Evolutionary conservation across 2,797 vertebrate genomes (phyloP), one percentile per base, ranked within the genome.

Genomic region (Hephaestus fuliginosus): DNA sequence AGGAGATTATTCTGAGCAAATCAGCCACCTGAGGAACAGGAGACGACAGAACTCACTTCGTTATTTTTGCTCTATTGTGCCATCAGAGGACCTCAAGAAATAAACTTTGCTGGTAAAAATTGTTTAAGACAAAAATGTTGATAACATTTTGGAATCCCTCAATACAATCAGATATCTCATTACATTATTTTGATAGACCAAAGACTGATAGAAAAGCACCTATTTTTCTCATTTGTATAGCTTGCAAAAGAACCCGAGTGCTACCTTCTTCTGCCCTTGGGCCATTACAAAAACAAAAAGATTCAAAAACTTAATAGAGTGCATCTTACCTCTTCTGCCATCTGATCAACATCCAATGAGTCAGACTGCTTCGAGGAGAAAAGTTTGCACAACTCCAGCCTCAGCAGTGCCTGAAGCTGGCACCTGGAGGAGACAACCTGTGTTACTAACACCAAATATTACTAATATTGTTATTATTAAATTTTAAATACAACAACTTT

Each of bases 1-100:
- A 86, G 66, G 96, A 98, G 72, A 99, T 95, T 64, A 97, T 96
- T 43, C 98, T 93, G 43, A 99, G 93, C 94, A 97, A 92, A 74
- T 97, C 97, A 49, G 97, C 96, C 83, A 97, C 85, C 98, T 99
- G 86, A 49, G 3, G 20, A 70, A 90, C 73, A 91, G 4, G 7
- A 74, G 15, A 20, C 9, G 22, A 60, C 30, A 28, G 5, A 65
- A 51, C 39, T 39, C 28, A 44, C 8, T 30, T 18, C 9, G 36
- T 69, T 4, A 68, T 15, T 7, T 43, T 68, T 61, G 6, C 1
- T 60, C 1, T 52, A 6, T 33, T 62, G 51, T 68, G 14, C 10
- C 36, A 14, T 9, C 4, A 66, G 11, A 25, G 25, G 5, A 5
- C 1, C 55, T 72, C 2, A 56, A 61, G 1, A 60, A 25, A 64